Conservation (phyloP, 64 coral and sea anemone genomes). For the Montipora foliosa region DNA sequence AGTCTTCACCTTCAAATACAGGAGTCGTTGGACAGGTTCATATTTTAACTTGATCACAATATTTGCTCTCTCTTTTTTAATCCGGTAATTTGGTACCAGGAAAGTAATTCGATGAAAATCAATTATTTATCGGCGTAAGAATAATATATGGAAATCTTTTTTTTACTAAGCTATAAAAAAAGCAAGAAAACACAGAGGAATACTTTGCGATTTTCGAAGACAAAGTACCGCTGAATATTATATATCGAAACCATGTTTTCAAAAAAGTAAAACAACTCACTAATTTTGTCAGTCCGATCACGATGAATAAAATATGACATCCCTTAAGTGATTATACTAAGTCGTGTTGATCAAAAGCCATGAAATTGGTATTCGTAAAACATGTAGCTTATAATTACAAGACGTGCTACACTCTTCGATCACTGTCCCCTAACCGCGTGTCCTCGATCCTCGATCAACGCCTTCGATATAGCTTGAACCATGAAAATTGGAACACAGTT, state of each 20-base stretch:
- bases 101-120: neutral
- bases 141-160: neutral
- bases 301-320: neutral
- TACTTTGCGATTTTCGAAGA: no score
- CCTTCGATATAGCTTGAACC: no score
- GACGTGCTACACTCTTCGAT: no score
- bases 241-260: neutral
- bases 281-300: neutral
- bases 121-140: slow-evolving; percentile 15
- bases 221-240: neutral
- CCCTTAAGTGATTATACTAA: no score
- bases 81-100: neutral
- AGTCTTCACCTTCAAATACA: neutral
- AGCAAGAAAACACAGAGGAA: neutral
- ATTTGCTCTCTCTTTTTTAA: neutral
- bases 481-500: no score
- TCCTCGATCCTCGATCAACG: no score
- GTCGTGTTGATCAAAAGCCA: no score
- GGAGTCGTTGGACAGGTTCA: neutral
- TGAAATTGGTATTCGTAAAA: no score
- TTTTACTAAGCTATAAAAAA: neutral
- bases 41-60: neutral
- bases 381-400: no score
- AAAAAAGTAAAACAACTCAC: neutral
- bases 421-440: no score